These are phyloP conservation scores for Scylla paramamosain DNA, from an alignment of 1,140 invertebrate species.

Conservation along the genomic window DNA sequence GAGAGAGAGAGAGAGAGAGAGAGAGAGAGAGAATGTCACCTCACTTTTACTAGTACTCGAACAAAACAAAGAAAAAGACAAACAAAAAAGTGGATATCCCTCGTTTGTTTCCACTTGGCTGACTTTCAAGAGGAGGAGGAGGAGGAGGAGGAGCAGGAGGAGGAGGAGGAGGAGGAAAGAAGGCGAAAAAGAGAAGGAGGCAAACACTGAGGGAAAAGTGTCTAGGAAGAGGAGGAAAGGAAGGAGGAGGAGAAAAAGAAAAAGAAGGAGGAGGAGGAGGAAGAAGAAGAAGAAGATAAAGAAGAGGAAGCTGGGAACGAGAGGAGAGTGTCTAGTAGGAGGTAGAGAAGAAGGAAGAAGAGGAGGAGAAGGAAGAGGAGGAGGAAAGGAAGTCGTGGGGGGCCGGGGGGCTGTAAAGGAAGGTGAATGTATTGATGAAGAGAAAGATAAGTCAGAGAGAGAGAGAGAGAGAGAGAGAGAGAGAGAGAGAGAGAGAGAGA, in stretches of 20 bases:
- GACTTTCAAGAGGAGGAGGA: background rate
- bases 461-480: no score
- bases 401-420: background rate
- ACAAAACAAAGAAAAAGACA: no score
- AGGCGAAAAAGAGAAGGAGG: background rate
- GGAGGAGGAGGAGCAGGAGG: background rate
- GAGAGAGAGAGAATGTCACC: no score
- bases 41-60: no score
- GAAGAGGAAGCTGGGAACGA: background rate
- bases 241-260: no score
- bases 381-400: background rate
- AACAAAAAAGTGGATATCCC: no score
- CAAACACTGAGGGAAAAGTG: background rate
- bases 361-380: background rate
- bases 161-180: slow-evolving; percentile 4
- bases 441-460: background rate
- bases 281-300: background rate
- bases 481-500: no score
- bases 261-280: background rate
- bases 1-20: no score
- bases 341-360: background rate
- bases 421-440: background rate
- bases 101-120: no score
- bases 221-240: background rate
- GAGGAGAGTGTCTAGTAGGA: background rate